phyloP scores from a whole-genome alignment of 64 coral and sea anemone genomes.

The Stylophora pistillata region DNA sequence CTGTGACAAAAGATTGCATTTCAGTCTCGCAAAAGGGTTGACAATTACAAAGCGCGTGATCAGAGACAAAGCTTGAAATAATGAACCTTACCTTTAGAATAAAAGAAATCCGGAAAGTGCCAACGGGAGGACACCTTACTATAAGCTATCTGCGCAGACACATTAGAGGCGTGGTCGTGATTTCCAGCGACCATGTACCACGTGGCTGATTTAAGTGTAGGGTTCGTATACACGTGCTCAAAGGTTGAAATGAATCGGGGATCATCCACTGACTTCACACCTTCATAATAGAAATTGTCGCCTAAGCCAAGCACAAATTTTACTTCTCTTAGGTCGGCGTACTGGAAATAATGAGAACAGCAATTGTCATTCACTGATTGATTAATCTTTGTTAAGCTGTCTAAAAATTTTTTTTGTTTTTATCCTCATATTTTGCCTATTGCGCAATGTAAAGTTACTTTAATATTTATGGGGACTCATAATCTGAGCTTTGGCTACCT shows the following conservation, averaged over 20 bases:
- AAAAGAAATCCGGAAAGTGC: slow-evolving; percentile 83
- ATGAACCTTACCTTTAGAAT: slow-evolving; percentile 63
- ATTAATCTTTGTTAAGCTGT: background rate
- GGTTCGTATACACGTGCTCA: slow-evolving; percentile 60
- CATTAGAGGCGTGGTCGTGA: slow-evolving; percentile 80
- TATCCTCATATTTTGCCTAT: too few relatives aligned
- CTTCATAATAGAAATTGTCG: slow-evolving; percentile 71
- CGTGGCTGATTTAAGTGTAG: slow-evolving; percentile 54
- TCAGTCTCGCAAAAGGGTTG: too few relatives aligned
- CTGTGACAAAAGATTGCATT: too few relatives aligned
- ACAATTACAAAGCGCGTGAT: too few relatives aligned
- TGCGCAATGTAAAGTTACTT: too few relatives aligned
- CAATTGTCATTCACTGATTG: background rate
- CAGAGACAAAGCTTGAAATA: background rate
- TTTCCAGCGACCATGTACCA: slow-evolving; percentile 96
- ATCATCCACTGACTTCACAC: slow-evolving; percentile 54
- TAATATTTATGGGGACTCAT: too few relatives aligned
- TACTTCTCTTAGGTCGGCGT: slow-evolving; percentile 18
- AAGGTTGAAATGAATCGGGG: slow-evolving; percentile 47
- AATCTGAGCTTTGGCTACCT: too few relatives aligned
- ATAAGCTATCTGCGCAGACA: slow-evolving; percentile 90
- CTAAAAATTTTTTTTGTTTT: background rate
- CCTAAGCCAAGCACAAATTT: slow-evolving; percentile 58
- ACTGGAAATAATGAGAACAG: background rate
- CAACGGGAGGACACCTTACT: slow-evolving; percentile 70